Evolutionary conservation across 2,888 invertebrate genomes (phyloP), one percentile per base, ranked within the genome.

Genomic region (Eilema caniola): DNA sequence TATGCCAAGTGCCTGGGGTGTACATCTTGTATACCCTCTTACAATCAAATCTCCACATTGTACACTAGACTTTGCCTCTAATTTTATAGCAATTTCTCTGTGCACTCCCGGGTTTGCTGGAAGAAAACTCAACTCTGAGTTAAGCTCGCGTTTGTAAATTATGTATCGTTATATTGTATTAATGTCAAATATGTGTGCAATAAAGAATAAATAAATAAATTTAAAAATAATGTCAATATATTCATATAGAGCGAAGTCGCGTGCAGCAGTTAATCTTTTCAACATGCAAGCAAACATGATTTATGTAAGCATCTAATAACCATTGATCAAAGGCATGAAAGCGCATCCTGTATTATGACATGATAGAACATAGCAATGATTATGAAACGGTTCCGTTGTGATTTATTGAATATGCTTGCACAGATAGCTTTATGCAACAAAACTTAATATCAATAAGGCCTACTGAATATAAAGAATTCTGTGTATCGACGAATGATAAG

Each of bases 301-400:
- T 70, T 70, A 66, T 70, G 57, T 66, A 56, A 56, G 12, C 41
- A 37, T 53, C 28, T 57, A 61, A 56, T 28, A 25, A 66, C 23
- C 66, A 66, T 70, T 62, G 62, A 70, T 66, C 66, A 37, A 47
- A 66, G 37, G 37, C 47, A 70, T 62, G 66, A 70, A 66, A 62
- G 62, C 60, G 53, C 62, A 62, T 70, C 70, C 56, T 70, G 65
- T 70, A 57, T 70, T 70, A 66, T 65, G 61, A 61, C 59, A 69
- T 31, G 69, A 47, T 56, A 64, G 69, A 56, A 69, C 69, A 69
- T 64, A 65, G 33, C n/a, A 28, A 47, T 31, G 41, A 69, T 69
- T 69, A 67, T 47, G 41, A 47, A 23, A 56, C 8, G 65, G 25
- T 25, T 28, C 33, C 8, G 25, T 33, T 64, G 47, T 67, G 66